phyloP scores from a whole-genome alignment of 2,888 invertebrate species.

The Alsophila aescularia region DNA sequence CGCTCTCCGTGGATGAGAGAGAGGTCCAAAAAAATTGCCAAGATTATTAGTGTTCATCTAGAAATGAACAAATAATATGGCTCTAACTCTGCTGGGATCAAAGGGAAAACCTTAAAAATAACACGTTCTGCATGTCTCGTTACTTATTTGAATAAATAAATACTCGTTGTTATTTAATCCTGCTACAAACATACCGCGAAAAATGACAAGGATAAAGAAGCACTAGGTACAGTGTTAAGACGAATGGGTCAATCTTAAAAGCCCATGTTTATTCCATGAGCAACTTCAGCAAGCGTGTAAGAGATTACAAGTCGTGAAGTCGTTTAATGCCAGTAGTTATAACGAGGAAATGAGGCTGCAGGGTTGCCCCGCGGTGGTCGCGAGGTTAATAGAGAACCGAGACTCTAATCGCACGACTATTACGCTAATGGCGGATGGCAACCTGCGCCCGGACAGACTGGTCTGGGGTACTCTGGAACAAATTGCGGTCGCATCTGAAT shows the following conservation, averaged over 20 bases:
- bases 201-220: too few relatives aligned
- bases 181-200: too few relatives aligned
- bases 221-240: too few relatives aligned
- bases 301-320: conserved; percentile 34
- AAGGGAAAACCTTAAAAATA: too few relatives aligned
- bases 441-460: conserved; percentile 38
- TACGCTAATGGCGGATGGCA: conserved; percentile 48
- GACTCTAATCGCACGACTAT: conserved; percentile 42
- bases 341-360: conserved; percentile 44
- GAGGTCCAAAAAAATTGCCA: too few relatives aligned
- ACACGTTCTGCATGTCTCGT: too few relatives aligned
- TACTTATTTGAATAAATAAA: too few relatives aligned
- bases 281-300: conserved; percentile 16
- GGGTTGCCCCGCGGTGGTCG: conserved; percentile 40
- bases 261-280: background rate
- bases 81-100: too few relatives aligned
- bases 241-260: background rate
- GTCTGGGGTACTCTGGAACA: conserved; percentile 9
- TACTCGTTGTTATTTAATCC: too few relatives aligned
- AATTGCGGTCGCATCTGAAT: conserved; percentile 46
- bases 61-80: too few relatives aligned
- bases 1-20: too few relatives aligned
- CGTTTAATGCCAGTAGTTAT: conserved; percentile 37
- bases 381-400: conserved; percentile 45
- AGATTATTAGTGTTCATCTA: too few relatives aligned